Base-by-base conservation (phyloP, 2,888 invertebrate species). In the Cheilosia impressa region DNA sequence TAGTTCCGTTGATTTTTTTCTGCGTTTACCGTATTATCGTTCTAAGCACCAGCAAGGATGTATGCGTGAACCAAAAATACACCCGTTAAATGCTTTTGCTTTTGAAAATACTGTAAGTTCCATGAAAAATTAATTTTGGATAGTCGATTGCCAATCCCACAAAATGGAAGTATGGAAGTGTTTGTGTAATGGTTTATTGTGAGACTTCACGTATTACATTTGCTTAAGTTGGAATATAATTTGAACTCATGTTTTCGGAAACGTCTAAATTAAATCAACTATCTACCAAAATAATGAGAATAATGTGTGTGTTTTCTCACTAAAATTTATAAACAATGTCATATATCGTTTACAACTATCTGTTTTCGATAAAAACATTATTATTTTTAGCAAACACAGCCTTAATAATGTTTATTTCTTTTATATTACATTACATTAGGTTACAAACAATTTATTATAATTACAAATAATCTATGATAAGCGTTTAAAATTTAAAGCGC, bases 51-150 rank as follows among this genome's bases (percentile, higher is more conserved):
- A 41, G 47, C 13, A 43, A 55, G 17, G n/a, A n/a, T 69, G 85
- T 81, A 62, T 85, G 81, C 57, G 85, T 85, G 85, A 81, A 85
- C 81, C 81, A 85, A 85, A 85, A 85, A 85, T 85, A 85, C 68
- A 76, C 27, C 47, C 45, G 43, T 57, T 77, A 57, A 83, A 73
- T 62, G 62, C 63, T 78, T 58, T 76, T 47, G 45, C 58, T 69
- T 65, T 80, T 34, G 65, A 71, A 80, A 80, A 80, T 80, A 66
- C 84, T 80, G 55, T 71, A 75, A 58, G 45, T 66, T 80, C 84
- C 84, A 84, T 80, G 75, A 75, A 80, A 65, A 71, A 22, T 52
- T 50, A 13, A 71, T 80, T 84, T 65, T 79, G 52, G 10, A 69
- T 62, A 68, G 73, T 47, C 31, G 65, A 68, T 77, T 76, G 58